These are phyloP conservation scores for Adineta ricciae DNA, from an alignment of 2,888 invertebrate genomes.

Conservation along the genomic window DNA sequence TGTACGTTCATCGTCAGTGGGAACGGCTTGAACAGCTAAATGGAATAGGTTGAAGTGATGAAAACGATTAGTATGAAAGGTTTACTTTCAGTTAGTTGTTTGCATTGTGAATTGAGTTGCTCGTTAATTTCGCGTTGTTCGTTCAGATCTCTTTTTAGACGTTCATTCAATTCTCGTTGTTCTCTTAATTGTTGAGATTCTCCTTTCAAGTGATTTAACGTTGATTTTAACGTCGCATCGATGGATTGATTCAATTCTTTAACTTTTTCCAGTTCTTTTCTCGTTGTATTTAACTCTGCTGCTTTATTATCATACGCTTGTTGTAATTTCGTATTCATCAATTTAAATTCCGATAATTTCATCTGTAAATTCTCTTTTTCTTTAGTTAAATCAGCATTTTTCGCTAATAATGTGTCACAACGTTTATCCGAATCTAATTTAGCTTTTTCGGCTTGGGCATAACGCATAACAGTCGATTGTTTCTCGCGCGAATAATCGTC, in stretches of 20 bases:
- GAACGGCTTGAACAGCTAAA: background rate
- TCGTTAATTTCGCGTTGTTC: background rate
- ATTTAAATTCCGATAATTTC: constrained; percentile 15
- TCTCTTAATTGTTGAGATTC: background rate
- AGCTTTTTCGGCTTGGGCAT: background rate
- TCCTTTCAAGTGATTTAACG: background rate
- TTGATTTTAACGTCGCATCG: background rate
- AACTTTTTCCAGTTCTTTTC: background rate
- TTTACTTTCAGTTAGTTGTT: constrained; percentile 9
- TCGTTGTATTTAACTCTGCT: background rate
- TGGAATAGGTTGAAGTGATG: too few species aligned
- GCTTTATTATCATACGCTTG: background rate
- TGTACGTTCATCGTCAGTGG: background rate
- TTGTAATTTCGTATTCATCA: background rate
- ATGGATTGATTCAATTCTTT: background rate
- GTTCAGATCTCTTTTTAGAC: background rate
- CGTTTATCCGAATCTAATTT: constrained; percentile 14
- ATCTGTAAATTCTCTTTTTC: background rate
- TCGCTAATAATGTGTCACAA: background rate
- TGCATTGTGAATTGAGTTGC: background rate
- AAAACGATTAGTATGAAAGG: background rate
- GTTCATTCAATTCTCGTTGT: background rate
- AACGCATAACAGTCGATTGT: background rate
- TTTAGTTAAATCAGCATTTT: background rate
- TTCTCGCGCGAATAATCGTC: background rate